Base-by-base conservation (phyloP, 2,888 invertebrate genomes). In the Chironomus tentans region DNA sequence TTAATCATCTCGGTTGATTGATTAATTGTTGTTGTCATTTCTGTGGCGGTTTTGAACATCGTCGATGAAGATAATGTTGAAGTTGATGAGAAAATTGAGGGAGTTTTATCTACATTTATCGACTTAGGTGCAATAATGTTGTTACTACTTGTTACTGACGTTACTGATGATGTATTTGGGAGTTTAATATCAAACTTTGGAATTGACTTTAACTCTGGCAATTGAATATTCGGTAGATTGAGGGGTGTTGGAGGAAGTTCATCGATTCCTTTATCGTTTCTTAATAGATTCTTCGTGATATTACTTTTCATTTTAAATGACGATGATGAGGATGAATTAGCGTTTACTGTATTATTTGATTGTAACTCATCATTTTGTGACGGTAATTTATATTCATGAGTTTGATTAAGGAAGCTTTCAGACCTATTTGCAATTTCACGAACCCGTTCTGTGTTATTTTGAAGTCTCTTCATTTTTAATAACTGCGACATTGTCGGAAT, bases 401-500 rank as follows among this genome's bases (percentile, higher is more conserved):
- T 76, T 12, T 77, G 72, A 77, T 83, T 82, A 70, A 82, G 79
- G 62, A 83, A 81, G 2, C 85, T 84, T 78, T 81, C 82, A 5
- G 84, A 83, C 5, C 81, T 80, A 15, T 81, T 82, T 0, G 87
- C 86, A 65, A 88, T 86, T 79, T 87, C 85, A 61, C 88, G 83
- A 10, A 87, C 87, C 47, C 85, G 84, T 71, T 87, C 85, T 0
- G 87, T 87, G 72, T 86, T 86, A 79, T 86, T 87, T 79, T 89
- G 88, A 72, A 89, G 81, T 77, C 86, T 85, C 79, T 88, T 88
- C 82, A 89, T 86, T 81, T 87, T 87, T 56, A 90, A 80, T 77
- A 90, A 82, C 79, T 89, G 89, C 3, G 89, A 86, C 79, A 90
- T 87, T 3, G 88, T 87, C 5, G 90, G 90, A 70, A 90, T 87